Conservation (phyloP, 2,888 invertebrate genomes). For the Ligdia adustata region DNA sequence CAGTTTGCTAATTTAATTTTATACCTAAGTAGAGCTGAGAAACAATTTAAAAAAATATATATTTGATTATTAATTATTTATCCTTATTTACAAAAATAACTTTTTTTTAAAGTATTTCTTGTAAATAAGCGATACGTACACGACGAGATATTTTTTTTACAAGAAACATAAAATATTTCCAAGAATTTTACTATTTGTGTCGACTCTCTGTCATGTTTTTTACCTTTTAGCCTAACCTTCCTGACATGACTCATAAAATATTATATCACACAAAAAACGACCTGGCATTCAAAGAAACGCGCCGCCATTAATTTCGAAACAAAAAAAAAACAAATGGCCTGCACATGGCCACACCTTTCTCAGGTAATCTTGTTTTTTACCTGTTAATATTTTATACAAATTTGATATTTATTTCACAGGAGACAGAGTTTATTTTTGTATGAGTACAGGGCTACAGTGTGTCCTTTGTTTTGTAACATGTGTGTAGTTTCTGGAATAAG, state of each 20-base stretch:
- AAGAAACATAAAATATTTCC: too few species aligned
- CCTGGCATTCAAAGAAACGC: slow-evolving; percentile 31
- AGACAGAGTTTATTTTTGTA: not conserved
- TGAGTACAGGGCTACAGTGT: not conserved
- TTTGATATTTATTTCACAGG: not conserved
- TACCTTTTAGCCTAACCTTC: slow-evolving; percentile 14
- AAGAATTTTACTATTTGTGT: too few species aligned
- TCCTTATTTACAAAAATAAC: too few species aligned
- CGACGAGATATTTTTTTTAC: too few species aligned
- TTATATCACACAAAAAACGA: slow-evolving; percentile 36
- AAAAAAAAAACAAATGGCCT: slow-evolving; percentile 29
- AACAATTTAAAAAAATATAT: too few species aligned
- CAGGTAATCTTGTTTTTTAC: slow-evolving; percentile 46
- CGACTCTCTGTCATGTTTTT: too few species aligned
- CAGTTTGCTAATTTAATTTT: too few species aligned
- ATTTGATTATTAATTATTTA: too few species aligned
- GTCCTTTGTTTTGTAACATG: slow-evolving; percentile 9
- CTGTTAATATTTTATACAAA: not conserved
- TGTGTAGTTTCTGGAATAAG: slow-evolving; percentile 5
- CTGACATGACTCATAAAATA: slow-evolving; percentile 17
- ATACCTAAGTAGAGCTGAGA: too few species aligned
- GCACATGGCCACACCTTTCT: slow-evolving; percentile 56
- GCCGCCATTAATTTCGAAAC: slow-evolving; percentile 48
- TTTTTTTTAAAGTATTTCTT: too few species aligned
- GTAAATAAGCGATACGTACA: too few species aligned